phyloP scores from a whole-genome alignment of 2,888 invertebrate species.

The Calliopum simillimum region DNA sequence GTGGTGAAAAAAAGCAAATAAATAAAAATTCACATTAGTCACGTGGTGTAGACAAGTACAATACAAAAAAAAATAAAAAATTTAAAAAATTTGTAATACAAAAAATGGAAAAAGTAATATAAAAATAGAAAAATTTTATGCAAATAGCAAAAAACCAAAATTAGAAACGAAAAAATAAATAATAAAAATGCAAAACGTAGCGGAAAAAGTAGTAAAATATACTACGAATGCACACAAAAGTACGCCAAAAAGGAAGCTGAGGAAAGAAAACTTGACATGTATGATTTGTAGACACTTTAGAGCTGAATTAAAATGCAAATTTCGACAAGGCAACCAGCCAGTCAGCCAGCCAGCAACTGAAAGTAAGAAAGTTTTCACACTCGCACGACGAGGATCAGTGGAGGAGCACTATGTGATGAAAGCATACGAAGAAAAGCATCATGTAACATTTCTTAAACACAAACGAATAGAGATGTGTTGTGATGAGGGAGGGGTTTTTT shows the following conservation, averaged over 20 bases:
- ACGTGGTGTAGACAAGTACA: no score
- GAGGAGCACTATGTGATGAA: background rate
- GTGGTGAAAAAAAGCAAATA: no score
- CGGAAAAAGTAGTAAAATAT: conserved; percentile 10
- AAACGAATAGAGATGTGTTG: no score
- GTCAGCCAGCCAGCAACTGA: background rate
- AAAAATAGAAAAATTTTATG: background rate
- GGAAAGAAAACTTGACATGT: background rate
- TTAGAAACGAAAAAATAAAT: background rate
- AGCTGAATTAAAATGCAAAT: conserved; percentile 30
- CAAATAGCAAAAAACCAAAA: background rate
- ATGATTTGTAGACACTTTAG: conserved; percentile 35
- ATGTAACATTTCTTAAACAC: no score
- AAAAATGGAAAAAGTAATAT: background rate
- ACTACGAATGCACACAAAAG: conserved; percentile 14
- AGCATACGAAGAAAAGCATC: background rate
- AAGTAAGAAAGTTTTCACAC: conserved; percentile 4
- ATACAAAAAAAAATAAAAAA: background rate
- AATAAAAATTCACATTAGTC: no score
- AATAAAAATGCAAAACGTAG: background rate
- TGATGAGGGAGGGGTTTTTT: no score
- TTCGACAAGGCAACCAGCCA: conserved; percentile 10
- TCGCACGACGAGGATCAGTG: background rate
- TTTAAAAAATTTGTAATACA: background rate
- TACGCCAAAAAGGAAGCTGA: background rate